phyloP scores from a whole-genome alignment of 2,888 invertebrate genomes.

The Allygus modestus region DNA sequence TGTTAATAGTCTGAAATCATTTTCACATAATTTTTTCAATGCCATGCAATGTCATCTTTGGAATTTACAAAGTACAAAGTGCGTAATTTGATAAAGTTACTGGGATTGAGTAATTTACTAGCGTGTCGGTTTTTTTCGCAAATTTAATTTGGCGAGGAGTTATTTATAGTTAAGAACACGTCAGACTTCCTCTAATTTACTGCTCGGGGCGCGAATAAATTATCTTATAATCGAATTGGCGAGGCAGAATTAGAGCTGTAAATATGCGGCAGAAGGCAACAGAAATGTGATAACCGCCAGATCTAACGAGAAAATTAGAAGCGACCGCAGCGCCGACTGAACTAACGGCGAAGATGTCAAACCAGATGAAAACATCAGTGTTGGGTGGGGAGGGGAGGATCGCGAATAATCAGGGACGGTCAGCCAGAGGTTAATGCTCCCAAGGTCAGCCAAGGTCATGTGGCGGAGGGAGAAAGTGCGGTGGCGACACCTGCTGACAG shows the following conservation, averaged over 20 bases:
- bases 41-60: no score
- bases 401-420: conserved; percentile 16
- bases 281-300: conserved; percentile 2
- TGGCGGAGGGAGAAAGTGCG: conserved; percentile 14
- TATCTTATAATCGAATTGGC: neutral
- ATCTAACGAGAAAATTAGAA: neutral
- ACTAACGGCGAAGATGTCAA: conserved; percentile 2
- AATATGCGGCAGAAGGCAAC: neutral
- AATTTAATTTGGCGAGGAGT: neutral
- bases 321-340: neutral
- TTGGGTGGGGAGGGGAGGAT: neutral
- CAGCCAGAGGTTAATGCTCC: conserved; percentile 15
- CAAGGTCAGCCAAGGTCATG: conserved; percentile 42
- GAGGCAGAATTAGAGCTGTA: neutral
- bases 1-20: no score
- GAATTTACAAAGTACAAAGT: no score
- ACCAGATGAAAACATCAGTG: neutral
- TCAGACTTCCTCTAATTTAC: neutral
- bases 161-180: neutral
- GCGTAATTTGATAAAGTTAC: no score
- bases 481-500: neutral
- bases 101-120: no score
- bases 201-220: neutral
- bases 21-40: no score
- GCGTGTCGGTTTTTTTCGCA: no score